Percentiles rank a stretch among this genome's conserved stretches.
Evolutionary conservation across 2,888 invertebrate species (phyloP).

Genomic region (Ichneumoninae sp.): DNA sequence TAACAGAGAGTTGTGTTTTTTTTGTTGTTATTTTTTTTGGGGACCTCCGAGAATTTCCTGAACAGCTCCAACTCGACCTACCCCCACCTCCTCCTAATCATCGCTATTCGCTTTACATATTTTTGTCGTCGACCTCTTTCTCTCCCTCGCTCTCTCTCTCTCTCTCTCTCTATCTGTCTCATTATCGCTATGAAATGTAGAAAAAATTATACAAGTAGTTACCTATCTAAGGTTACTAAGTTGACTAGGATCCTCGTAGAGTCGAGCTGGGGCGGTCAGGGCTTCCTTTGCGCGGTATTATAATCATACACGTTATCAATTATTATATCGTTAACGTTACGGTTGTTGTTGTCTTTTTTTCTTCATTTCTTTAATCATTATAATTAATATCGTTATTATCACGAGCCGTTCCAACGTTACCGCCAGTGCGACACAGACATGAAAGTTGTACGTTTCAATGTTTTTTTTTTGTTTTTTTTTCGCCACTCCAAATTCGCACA

Average conservation of each 20-base stretch:
- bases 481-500: not conserved
- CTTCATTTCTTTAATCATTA: constrained; percentile 33
- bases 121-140: constrained; percentile 37
- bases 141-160: constrained; percentile 5
- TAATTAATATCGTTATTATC: constrained; percentile 52
- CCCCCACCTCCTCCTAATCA: constrained; percentile 19
- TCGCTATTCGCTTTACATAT: constrained; percentile 59
- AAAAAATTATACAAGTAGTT: constrained; percentile 80
- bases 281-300: constrained; percentile 76
- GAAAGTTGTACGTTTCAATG: constrained; percentile 24
- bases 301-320: constrained; percentile 68
- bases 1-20: constrained; percentile 47
- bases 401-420: constrained; percentile 33
- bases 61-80: constrained; percentile 70
- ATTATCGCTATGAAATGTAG: constrained; percentile 76
- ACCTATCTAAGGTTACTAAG: constrained; percentile 74
- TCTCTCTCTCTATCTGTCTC: constrained; percentile 22
- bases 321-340: constrained; percentile 70
- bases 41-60: constrained; percentile 76
- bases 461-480: constrained; percentile 12
- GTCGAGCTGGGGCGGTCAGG: constrained; percentile 68
- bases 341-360: constrained; percentile 48
- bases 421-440: constrained; percentile 5
- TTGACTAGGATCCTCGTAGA: constrained; percentile 62
- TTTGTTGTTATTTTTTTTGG: constrained; percentile 57